Percentiles rank a stretch among this genome's conserved stretches.
phyloP scores from a whole-genome alignment of 2,797 vertebrate genomes.

The Hapalemur alaotrensis region DNA sequence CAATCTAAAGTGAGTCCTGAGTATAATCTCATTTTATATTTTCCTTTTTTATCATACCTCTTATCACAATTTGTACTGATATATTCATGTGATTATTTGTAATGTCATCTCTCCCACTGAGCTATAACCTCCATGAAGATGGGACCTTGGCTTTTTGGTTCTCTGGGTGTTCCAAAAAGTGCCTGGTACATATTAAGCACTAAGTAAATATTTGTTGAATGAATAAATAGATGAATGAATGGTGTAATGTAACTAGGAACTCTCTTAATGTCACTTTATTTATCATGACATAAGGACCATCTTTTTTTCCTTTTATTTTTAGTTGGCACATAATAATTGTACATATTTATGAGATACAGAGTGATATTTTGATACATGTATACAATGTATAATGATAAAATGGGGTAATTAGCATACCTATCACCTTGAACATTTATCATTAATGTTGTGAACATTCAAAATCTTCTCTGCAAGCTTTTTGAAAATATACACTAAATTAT shows the following conservation, averaged over 20 bases:
- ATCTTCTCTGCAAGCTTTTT: not conserved
- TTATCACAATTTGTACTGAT: not conserved
- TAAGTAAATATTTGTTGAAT: not conserved
- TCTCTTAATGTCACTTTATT: not conserved
- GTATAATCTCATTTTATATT: not conserved
- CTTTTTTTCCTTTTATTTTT: not conserved
- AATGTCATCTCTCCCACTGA: not conserved
- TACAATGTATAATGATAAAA: not conserved
- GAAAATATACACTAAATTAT: not conserved
- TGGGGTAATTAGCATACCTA: not conserved
- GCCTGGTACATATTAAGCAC: not conserved
- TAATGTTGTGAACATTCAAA: not conserved
- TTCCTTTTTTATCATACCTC: not conserved
- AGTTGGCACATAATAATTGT: not conserved
- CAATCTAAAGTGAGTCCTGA: not conserved
- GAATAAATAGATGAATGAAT: not conserved
- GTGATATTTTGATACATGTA: not conserved
- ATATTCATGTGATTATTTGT: not conserved
- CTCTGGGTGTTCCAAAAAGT: not conserved
- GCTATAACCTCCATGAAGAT: not conserved
- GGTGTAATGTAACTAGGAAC: not conserved
- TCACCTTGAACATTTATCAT: not conserved
- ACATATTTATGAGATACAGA: not conserved
- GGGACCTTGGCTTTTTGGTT: not conserved
- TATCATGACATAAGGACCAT: not conserved